phyloP scores from a whole-genome alignment of 2,113 vertebrate species.

The Scopus umbretta region DNA sequence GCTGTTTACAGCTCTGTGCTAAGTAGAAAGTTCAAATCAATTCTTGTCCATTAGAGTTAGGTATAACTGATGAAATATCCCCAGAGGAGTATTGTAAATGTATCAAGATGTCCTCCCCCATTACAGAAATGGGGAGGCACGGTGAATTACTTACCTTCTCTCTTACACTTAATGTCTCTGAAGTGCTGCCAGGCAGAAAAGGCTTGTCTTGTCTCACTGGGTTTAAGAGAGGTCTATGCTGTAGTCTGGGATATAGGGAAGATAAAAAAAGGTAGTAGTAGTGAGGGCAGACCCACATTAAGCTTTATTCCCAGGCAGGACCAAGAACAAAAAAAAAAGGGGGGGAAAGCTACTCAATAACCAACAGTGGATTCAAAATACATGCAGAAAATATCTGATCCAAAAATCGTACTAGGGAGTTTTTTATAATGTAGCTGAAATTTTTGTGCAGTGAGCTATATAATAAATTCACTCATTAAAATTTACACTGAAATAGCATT shows the following conservation, averaged over 20 bases:
- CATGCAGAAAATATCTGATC: slow-evolving; percentile 23
- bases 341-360: neutral
- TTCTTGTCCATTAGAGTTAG: slow-evolving; percentile 86
- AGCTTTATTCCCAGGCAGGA: neutral
- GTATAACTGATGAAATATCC: slow-evolving; percentile 85
- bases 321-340: neutral
- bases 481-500: slow-evolving; percentile 21
- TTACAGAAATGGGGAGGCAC: slow-evolving; percentile 79
- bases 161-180: slow-evolving; percentile 79
- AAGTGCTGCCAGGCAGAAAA: slow-evolving; percentile 75
- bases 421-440: slow-evolving; percentile 39
- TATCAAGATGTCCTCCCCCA: slow-evolving; percentile 79
- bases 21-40: slow-evolving; percentile 85
- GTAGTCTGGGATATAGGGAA: slow-evolving; percentile 41
- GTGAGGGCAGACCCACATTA: neutral
- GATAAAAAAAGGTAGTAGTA: neutral
- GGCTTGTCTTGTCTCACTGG: slow-evolving; percentile 68
- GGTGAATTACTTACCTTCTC: slow-evolving; percentile 81
- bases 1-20: slow-evolving; percentile 80
- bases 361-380: slow-evolving; percentile 1
- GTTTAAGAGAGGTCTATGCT: slow-evolving; percentile 57
- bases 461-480: slow-evolving; percentile 50
- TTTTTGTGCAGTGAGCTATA: slow-evolving; percentile 49
- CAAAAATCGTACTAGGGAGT: neutral
- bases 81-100: slow-evolving; percentile 79